A percentile compares a stretch with the other conserved stretches of the same genome.
Conservation (phyloP, 2,888 invertebrate genomes). For the Drosophila bunnanda region DNA sequence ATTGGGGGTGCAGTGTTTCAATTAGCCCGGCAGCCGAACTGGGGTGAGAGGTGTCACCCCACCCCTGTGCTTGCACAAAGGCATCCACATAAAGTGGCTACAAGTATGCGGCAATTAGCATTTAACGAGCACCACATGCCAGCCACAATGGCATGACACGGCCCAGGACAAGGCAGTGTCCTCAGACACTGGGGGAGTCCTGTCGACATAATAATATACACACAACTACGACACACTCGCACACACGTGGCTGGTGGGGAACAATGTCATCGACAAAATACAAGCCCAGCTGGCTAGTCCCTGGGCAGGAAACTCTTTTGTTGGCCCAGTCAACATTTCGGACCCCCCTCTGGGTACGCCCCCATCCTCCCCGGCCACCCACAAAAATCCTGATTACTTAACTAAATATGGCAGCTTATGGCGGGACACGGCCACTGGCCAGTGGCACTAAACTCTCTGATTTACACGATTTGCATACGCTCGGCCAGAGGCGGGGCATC, state of each 20-base stretch:
- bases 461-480: constrained; percentile 49
- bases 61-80: constrained; percentile 33
- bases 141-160: constrained; percentile 49
- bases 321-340: constrained; percentile 53
- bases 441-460: constrained; percentile 46
- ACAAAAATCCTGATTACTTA: constrained; percentile 53
- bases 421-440: constrained; percentile 40
- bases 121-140: constrained; percentile 65
- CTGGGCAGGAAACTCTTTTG: constrained; percentile 54
- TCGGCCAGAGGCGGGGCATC: constrained; percentile 6
- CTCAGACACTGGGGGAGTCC: constrained; percentile 25
- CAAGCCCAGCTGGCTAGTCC: constrained; percentile 12
- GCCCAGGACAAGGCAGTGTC: constrained; percentile 34
- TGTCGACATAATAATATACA: constrained; percentile 50
- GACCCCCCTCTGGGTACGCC: constrained; percentile 5
- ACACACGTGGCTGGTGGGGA: constrained; percentile 1
- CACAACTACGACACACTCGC: constrained; percentile 14
- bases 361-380: constrained; percentile 5
- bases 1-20: constrained; percentile 15
- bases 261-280: constrained; percentile 53
- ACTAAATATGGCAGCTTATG: constrained; percentile 57
- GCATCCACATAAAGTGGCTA: constrained; percentile 51
- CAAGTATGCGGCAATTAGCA: constrained; percentile 71
- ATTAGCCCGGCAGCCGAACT: constrained; percentile 4
- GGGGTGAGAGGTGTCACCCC: constrained; percentile 13